Conservation (phyloP, 2,113 vertebrate genomes). For the Brachypteracias leptosomus region DNA sequence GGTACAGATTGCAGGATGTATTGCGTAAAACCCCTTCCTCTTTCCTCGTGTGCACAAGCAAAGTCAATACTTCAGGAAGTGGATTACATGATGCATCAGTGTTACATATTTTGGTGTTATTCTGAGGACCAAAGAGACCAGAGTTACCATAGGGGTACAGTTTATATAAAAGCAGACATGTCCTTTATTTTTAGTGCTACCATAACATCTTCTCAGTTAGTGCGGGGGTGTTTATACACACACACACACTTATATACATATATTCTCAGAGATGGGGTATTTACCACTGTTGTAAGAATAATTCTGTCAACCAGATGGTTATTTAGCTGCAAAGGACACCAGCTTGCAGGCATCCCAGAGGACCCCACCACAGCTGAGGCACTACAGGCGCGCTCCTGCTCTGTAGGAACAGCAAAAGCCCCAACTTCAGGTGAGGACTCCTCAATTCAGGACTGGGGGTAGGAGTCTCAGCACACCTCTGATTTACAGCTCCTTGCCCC, state of each 20-base stretch:
- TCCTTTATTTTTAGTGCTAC: background rate
- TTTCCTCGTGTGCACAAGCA: background rate
- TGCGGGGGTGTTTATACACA: no score
- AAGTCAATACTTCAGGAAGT: background rate
- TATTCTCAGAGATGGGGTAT: background rate
- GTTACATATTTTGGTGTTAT: background rate
- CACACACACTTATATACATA: no score
- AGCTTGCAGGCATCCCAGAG: background rate
- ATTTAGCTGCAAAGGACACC: background rate
- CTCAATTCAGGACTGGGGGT: background rate
- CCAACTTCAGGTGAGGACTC: background rate
- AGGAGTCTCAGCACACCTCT: background rate
- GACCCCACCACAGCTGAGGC: background rate
- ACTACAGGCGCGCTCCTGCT: background rate
- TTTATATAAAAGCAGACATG: background rate
- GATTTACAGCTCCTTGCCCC: background rate
- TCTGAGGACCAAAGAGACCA: background rate
- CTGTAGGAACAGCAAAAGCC: background rate
- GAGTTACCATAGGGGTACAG: background rate
- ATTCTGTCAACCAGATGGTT: background rate
- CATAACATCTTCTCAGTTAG: no score
- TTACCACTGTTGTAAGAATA: background rate
- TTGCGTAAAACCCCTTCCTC: background rate
- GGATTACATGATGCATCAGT: background rate
- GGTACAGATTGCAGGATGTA: background rate